Evolutionary conservation across 2,113 vertebrate genomes (phyloP).

Genomic region (Hyperoodon ampullatus): DNA sequence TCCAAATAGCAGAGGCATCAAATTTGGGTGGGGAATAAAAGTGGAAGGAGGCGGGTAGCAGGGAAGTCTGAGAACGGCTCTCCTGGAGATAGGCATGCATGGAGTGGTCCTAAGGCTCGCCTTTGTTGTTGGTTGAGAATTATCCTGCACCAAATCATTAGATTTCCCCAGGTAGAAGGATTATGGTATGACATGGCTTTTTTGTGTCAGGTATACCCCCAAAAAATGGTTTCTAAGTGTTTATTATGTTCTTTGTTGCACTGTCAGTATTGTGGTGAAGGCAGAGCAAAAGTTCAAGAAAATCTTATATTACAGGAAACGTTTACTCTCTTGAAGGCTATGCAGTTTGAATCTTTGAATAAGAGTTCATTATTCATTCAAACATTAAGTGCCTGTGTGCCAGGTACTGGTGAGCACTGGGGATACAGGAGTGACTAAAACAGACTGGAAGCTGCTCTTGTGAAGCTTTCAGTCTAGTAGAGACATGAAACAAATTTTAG

Average conservation of each 20-base stretch:
- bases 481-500: not conserved
- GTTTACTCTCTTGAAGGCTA: not conserved
- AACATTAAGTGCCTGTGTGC: not conserved
- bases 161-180: not conserved
- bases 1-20: conserved; percentile 49
- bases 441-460: not conserved
- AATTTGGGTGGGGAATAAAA: not conserved
- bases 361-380: not conserved
- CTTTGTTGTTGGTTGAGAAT: not conserved
- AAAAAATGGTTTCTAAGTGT: not conserved
- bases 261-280: not conserved
- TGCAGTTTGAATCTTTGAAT: not conserved
- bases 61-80: not conserved
- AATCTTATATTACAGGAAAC: not conserved
- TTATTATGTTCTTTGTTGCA: not conserved
- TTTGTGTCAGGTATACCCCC: not conserved
- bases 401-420: not conserved
- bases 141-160: not conserved
- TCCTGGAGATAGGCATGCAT: not conserved
- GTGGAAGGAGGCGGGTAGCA: not conserved
- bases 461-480: not conserved
- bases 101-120: not conserved
- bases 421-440: not conserved
- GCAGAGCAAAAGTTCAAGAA: not conserved
- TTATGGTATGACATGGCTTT: not conserved